Base-by-base conservation (phyloP, 2,113 vertebrate species). In the Trematocara macrostoma region DNA sequence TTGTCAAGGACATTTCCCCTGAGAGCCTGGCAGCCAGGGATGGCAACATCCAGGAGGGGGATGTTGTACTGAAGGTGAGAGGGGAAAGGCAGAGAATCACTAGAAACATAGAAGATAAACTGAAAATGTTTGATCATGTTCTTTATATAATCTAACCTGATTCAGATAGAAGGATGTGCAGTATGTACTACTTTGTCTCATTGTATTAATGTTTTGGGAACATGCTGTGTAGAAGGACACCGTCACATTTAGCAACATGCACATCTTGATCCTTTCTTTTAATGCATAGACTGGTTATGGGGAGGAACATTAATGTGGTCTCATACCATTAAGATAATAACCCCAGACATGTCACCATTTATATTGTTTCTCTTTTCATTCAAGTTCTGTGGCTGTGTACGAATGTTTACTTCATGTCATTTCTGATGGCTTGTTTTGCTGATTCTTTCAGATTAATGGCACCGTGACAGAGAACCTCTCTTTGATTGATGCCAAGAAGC, bases 381-480 rank as follows among this genome's bases (percentile, higher is more conserved):
- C 29, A 84, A 81, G 45, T 81, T 40, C 10, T 45, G 12, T 12
- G 18, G 31, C 34, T 69, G 14, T 35, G 11, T 42, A 11, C 1
- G 49, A 59, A 45, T 20, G 16, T 20, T 76, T 76, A 76, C 29
- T 51, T 76, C 8, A 55, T 64, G 35, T 55, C 34, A 34, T 40
- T 14, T 5, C 74, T 89, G 47, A 88, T 23, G 5, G 12, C 29
- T 20, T 80, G 14, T 47, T 67, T 82, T 40, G 67, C 69, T 84
- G 61, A 52, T 84, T 79, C 23, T 87, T 95, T 55, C 94, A 99
- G 99, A 99, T 99, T 95, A 99, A 99, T 84, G 98, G 99, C 93
- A 99, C 98, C 42, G 99, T 99, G 94, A 99, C 99, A 2, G 99
- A 99, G 96, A 99, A 99, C 92, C 98, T 99, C 96, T 99, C 99